These are phyloP conservation scores for Salarias fasciatus DNA, from an alignment of 2,797 vertebrate species.

Conservation along the genomic window DNA sequence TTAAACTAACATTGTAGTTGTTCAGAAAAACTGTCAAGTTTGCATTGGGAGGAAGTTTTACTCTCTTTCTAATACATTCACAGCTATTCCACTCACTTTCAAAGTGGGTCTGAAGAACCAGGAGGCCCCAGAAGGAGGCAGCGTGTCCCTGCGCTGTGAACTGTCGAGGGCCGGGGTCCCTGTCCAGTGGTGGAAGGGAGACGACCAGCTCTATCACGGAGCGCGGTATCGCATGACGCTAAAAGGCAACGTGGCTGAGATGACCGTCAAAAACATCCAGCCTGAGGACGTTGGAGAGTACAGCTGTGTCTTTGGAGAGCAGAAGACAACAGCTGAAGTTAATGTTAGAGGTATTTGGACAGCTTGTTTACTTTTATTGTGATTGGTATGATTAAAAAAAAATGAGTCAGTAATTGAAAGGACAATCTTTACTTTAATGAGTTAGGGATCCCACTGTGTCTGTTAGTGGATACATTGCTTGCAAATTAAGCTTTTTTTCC, in stretches of 20 bases:
- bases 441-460: too few species aligned
- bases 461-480: too few species aligned
- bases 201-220: slow-evolving; percentile 72
- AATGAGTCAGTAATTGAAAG: too few species aligned
- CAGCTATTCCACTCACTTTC: slow-evolving; percentile 81
- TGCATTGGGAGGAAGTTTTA: background rate
- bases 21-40: too few species aligned
- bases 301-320: slow-evolving; percentile 81
- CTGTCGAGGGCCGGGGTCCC: slow-evolving; percentile 79
- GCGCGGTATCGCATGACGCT: slow-evolving; percentile 80
- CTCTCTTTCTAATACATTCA: background rate
- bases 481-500: too few species aligned
- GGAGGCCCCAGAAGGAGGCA: slow-evolving; percentile 81
- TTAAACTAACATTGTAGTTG: too few species aligned
- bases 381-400: background rate
- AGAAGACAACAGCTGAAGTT: slow-evolving; percentile 83
- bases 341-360: slow-evolving; percentile 83
- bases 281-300: slow-evolving; percentile 85
- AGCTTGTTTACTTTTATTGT: background rate
- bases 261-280: slow-evolving; percentile 84
- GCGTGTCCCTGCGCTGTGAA: slow-evolving; percentile 79
- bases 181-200: slow-evolving; percentile 87
- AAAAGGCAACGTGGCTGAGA: slow-evolving; percentile 79
- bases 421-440: too few species aligned
- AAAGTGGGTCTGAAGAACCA: slow-evolving; percentile 84